Evolutionary conservation across 2,113 vertebrate species (phyloP).

Genomic region (Gallinago jamesoni): DNA sequence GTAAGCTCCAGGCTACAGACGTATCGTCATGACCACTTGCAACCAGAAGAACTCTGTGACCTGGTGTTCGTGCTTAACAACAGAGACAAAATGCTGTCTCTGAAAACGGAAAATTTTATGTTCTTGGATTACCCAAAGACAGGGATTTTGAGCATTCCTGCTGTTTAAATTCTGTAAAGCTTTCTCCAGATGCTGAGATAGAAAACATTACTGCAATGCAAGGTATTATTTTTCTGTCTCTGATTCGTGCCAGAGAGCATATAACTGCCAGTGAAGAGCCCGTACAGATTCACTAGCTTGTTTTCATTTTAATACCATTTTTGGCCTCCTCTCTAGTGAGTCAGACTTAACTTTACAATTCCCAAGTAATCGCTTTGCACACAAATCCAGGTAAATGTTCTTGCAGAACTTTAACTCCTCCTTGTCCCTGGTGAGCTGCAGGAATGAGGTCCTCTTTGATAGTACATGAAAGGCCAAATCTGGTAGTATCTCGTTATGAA

Average conservation of each 20-base stretch:
- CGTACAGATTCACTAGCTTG: not conserved
- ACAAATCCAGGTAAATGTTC: not conserved
- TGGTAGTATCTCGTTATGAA: not conserved
- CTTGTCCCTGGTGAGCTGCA: not conserved
- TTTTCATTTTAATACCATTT: slow-evolving; percentile 1
- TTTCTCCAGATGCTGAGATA: not conserved
- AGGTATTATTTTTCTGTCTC: not conserved
- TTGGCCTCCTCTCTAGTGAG: not conserved
- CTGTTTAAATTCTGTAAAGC: not conserved
- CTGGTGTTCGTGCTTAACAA: not conserved
- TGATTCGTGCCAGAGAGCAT: not conserved
- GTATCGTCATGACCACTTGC: not conserved
- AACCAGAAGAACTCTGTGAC: not conserved
- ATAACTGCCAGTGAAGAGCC: not conserved
- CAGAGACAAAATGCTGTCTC: not conserved
- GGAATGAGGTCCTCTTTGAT: not conserved
- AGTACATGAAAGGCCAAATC: not conserved
- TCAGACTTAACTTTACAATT: not conserved
- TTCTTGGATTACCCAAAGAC: not conserved
- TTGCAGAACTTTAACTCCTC: not conserved
- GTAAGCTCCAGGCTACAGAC: not conserved
- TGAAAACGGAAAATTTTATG: not conserved
- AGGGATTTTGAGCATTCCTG: not conserved
- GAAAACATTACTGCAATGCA: not conserved
- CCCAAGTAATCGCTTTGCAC: not conserved